These are phyloP conservation scores for Pediacus dermestoides DNA, from an alignment of 2,888 invertebrate genomes.

Conservation along the genomic window DNA sequence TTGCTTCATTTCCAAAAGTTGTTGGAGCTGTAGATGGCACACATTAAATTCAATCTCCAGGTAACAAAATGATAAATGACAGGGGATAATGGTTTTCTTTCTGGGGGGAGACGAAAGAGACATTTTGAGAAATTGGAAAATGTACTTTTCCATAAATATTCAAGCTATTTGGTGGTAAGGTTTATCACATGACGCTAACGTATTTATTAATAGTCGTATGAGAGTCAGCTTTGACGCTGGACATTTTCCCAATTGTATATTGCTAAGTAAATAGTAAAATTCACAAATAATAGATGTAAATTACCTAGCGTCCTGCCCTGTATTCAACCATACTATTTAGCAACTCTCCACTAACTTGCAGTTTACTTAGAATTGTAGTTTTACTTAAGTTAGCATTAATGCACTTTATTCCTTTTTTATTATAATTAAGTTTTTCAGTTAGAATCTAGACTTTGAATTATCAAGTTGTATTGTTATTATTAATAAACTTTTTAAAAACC, in stretches of 20 bases:
- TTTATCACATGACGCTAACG: slow-evolving; percentile 11
- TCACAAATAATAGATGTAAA: not conserved
- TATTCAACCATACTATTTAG: no score
- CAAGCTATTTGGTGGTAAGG: slow-evolving; percentile 11
- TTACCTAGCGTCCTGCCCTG: no score
- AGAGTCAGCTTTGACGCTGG: slow-evolving; percentile 14
- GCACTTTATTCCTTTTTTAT: no score
- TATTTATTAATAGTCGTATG: slow-evolving; percentile 10
- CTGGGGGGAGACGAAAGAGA: slow-evolving; percentile 1
- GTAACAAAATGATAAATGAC: not conserved
- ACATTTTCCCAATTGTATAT: slow-evolving; percentile 10
- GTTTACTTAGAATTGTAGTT: no score
- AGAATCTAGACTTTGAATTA: no score
- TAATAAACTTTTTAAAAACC: no score
- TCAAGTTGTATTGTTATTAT: no score
- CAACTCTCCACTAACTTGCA: no score
- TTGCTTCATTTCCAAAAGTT: slow-evolving; percentile 6
- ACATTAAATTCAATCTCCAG: slow-evolving; percentile 5
- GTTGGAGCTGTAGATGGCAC: slow-evolving; percentile 3
- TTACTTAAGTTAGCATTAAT: no score
- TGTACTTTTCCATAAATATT: slow-evolving; percentile 8
- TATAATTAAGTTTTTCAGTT: no score
- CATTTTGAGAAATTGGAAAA: slow-evolving; percentile 1
- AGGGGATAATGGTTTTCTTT: not conserved
- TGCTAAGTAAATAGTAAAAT: slow-evolving; percentile 14